A percentile compares a stretch with the other conserved stretches of the same genome.
These are phyloP conservation scores for Thera obeliscata DNA, from an alignment of 2,888 invertebrate species.

Conservation along the genomic window DNA sequence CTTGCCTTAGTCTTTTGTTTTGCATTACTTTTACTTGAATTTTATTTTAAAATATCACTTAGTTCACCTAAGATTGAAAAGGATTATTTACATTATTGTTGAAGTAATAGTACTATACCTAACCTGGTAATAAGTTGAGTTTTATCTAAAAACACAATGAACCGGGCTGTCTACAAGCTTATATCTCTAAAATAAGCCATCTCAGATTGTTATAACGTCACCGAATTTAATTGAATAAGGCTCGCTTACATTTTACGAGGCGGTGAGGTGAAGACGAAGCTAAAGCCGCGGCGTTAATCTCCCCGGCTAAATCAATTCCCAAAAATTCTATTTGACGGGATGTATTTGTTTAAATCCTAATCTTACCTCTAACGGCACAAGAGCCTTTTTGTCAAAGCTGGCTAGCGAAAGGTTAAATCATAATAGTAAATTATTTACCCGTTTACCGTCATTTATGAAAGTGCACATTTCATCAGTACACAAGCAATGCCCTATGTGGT, in stretches of 20 bases:
- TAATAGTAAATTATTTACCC: conserved; percentile 80
- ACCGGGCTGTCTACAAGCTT: conserved; percentile 61
- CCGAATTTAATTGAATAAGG: conserved; percentile 82
- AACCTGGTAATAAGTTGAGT: conserved; percentile 31
- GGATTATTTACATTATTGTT: not conserved
- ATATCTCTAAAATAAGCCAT: conserved; percentile 70
- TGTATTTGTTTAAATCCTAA: conserved; percentile 49
- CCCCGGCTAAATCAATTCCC: conserved; percentile 78
- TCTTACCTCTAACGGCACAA: conserved; percentile 58
- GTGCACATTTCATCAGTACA: conserved; percentile 63
- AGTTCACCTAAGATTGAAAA: not conserved
- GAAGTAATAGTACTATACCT: too few relatives aligned
- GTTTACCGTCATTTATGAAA: conserved; percentile 70
- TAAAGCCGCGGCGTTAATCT: conserved; percentile 79
- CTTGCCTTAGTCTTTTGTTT: conserved; percentile 28
- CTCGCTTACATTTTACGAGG: conserved; percentile 81
- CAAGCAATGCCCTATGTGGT: conserved; percentile 51
- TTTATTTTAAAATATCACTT: not conserved
- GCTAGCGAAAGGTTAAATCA: conserved; percentile 65
- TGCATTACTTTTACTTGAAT: conserved; percentile 13
- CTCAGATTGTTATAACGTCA: conserved; percentile 80
- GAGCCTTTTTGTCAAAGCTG: conserved; percentile 57
- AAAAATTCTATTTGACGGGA: conserved; percentile 72
- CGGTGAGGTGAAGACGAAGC: conserved; percentile 58
- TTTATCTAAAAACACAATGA: conserved; percentile 64